phyloP scores from a whole-genome alignment of 1,140 invertebrate genomes.

The Scaptomyza montana region DNA sequence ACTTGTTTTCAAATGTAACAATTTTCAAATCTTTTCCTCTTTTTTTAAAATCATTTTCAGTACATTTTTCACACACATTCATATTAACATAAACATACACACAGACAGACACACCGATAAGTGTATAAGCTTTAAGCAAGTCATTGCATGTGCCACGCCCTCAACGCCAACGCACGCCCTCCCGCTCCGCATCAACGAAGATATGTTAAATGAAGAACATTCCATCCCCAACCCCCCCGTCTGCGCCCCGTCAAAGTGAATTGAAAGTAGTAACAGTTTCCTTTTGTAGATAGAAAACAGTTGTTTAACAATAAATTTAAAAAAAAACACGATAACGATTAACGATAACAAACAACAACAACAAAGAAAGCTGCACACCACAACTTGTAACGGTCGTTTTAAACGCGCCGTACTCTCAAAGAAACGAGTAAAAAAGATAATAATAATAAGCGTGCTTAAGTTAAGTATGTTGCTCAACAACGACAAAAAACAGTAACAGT shows the following conservation, averaged over 20 bases:
- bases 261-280: slow-evolving; percentile 65
- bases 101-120: slow-evolving; percentile 23
- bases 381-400: slow-evolving; percentile 65
- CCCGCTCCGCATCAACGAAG: neutral
- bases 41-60: neutral
- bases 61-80: slow-evolving; percentile 25
- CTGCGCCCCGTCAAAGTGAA: slow-evolving; percentile 46
- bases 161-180: slow-evolving; percentile 21
- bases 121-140: slow-evolving; percentile 71
- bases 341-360: slow-evolving; percentile 41
- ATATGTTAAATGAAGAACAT: slow-evolving; percentile 33
- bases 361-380: slow-evolving; percentile 46
- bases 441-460: slow-evolving; percentile 64
- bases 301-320: slow-evolving; percentile 48
- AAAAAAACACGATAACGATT: slow-evolving; percentile 46
- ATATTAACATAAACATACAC: slow-evolving; percentile 20
- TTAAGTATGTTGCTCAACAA: slow-evolving; percentile 69
- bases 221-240: slow-evolving; percentile 35
- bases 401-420: slow-evolving; percentile 67
- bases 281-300: slow-evolving; percentile 79
- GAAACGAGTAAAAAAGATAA: slow-evolving; percentile 66
- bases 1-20: slow-evolving; percentile 13
- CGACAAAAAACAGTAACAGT: slow-evolving; percentile 11
- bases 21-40: slow-evolving; percentile 11
- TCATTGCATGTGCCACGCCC: slow-evolving; percentile 75